A percentile compares a stretch with the other conserved stretches of the same genome.
These are phyloP conservation scores for Neopipo cinnamomea DNA, from an alignment of 2,113 vertebrate species.

Conservation along the genomic window DNA sequence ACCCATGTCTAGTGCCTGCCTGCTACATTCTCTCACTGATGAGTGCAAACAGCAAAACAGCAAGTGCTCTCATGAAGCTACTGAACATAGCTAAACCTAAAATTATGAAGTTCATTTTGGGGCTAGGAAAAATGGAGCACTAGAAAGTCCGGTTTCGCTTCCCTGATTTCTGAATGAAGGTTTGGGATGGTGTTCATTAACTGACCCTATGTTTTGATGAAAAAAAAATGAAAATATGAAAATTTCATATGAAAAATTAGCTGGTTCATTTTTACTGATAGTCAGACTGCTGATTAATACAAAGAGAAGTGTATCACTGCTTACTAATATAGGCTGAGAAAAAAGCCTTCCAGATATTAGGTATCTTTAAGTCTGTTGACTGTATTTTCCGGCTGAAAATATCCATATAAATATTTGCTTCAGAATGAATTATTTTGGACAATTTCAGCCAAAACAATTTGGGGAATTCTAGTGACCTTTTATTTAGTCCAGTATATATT, in stretches of 20 bases:
- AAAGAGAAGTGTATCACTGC: background rate
- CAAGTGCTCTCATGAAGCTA: background rate
- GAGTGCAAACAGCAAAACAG: background rate
- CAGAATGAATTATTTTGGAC: background rate
- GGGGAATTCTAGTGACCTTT: background rate
- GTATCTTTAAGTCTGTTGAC: background rate
- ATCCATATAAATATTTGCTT: background rate
- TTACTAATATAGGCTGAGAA: background rate
- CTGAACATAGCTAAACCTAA: background rate
- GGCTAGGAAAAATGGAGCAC: background rate
- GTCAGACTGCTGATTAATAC: background rate
- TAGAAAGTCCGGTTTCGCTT: background rate
- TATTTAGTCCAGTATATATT: background rate
- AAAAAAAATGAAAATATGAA: too few species aligned
- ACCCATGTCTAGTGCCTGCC: background rate
- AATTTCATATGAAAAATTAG: background rate
- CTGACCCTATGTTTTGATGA: background rate
- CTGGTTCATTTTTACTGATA: background rate
- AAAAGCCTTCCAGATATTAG: background rate
- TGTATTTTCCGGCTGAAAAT: background rate
- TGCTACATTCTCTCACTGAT: background rate
- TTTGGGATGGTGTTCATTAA: background rate
- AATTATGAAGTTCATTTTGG: background rate
- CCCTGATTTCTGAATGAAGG: background rate
- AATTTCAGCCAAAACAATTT: background rate